These are phyloP conservation scores for Diploptera punctata DNA, from an alignment of 2,888 invertebrate species.

Conservation along the genomic window DNA sequence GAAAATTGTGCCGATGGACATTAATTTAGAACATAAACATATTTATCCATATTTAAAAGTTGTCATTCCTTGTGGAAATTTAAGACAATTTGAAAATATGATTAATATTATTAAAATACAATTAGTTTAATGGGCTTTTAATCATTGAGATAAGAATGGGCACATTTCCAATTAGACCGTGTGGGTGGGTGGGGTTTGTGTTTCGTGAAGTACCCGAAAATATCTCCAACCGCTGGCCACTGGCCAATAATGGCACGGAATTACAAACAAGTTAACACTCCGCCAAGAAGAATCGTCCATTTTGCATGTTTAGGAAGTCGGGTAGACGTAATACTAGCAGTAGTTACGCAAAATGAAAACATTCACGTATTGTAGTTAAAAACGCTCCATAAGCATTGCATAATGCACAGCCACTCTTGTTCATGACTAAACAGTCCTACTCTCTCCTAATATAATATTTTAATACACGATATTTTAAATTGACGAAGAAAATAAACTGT, in stretches of 20 bases:
- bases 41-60: too few relatives aligned
- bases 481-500: too few relatives aligned
- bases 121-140: too few relatives aligned
- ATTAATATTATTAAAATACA: background rate
- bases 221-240: constrained; percentile 4
- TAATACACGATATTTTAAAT: too few relatives aligned
- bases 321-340: constrained; percentile 17
- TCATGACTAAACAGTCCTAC: too few relatives aligned
- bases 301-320: constrained; percentile 28
- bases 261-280: background rate
- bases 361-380: background rate
- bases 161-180: constrained; percentile 13
- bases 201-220: constrained; percentile 14
- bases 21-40: too few relatives aligned
- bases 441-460: too few relatives aligned
- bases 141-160: background rate
- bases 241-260: background rate
- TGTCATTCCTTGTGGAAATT: too few relatives aligned
- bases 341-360: constrained; percentile 5
- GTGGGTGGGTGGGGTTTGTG: constrained; percentile 11
- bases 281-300: constrained; percentile 14
- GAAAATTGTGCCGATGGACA: too few relatives aligned
- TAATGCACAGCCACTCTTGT: too few relatives aligned
- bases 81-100: too few relatives aligned
- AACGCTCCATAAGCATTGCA: too few relatives aligned